Percentiles rank a stretch among this genome's conserved stretches.
phyloP scores from a whole-genome alignment of 2,113 vertebrate species.

The Clarias gariepinus region DNA sequence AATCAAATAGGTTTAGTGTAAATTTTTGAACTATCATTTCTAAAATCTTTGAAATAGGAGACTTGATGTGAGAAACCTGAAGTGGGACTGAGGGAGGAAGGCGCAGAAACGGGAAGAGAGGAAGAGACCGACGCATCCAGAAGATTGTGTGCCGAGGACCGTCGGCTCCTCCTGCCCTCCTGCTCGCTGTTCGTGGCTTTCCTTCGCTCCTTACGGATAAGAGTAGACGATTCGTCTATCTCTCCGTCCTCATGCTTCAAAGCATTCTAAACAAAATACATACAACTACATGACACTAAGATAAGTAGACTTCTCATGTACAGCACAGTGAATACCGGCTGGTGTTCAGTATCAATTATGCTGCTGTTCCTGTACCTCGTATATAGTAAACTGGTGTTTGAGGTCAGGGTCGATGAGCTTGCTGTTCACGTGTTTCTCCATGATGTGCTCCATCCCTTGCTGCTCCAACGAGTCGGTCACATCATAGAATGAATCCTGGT shows the following conservation, averaged over 20 bases:
- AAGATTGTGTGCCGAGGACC: constrained; percentile 69
- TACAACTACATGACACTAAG: background rate
- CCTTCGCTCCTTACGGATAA: constrained; percentile 80
- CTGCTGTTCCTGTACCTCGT: constrained; percentile 76
- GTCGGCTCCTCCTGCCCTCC: constrained; percentile 77
- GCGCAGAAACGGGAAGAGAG: constrained; percentile 37
- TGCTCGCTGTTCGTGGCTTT: constrained; percentile 72
- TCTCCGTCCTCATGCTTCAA: constrained; percentile 83
- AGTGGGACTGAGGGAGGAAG: constrained; percentile 43
- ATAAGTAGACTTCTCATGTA: background rate
- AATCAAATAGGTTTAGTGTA: background rate
- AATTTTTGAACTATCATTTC: background rate
- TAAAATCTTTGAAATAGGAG: background rate
- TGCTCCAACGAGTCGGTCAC: constrained; percentile 90
- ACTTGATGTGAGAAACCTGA: constrained; percentile 1
- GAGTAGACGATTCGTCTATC: constrained; percentile 66
- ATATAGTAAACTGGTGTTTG: constrained; percentile 81
- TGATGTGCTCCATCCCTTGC: constrained; percentile 85
- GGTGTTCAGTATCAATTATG: background rate
- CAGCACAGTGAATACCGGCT: background rate
- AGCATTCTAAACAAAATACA: constrained; percentile 68
- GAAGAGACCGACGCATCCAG: constrained; percentile 52
- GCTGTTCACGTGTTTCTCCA: constrained; percentile 78
- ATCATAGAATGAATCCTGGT: constrained; percentile 97
- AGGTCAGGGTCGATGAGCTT: constrained; percentile 79